These are phyloP conservation scores for Sarcophaga variegata DNA, from an alignment of 2,888 invertebrate species.

Conservation along the genomic window DNA sequence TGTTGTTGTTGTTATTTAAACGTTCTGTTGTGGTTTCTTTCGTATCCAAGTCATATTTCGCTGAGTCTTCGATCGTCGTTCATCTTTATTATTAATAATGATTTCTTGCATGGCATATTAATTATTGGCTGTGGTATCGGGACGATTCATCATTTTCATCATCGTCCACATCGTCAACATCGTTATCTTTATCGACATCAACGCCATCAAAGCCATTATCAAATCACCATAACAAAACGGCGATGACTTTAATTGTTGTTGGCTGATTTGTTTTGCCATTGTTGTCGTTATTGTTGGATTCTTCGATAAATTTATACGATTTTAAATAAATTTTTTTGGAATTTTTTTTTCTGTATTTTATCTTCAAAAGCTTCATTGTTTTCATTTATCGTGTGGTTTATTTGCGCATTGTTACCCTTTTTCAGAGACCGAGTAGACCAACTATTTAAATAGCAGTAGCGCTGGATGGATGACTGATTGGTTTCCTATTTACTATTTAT, in stretches of 20 bases:
- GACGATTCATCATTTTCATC: slow-evolving; percentile 56
- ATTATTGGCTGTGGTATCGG: slow-evolving; percentile 59
- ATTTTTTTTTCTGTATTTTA: slow-evolving; percentile 21
- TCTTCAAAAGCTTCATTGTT: slow-evolving; percentile 37
- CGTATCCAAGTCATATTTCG: neutral
- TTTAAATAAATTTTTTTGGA: slow-evolving; percentile 10
- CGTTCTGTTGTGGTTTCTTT: neutral
- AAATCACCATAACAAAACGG: slow-evolving; percentile 58
- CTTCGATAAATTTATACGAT: slow-evolving; percentile 41
- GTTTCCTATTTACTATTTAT: slow-evolving; percentile 31
- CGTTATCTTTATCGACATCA: slow-evolving; percentile 44
- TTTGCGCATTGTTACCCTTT: slow-evolving; percentile 14
- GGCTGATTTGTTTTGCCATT: slow-evolving; percentile 30
- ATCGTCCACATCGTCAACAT: slow-evolving; percentile 1
- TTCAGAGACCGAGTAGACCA: slow-evolving; percentile 37
- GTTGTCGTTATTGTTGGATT: slow-evolving; percentile 13
- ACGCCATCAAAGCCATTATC: slow-evolving; percentile 37
- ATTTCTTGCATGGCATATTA: slow-evolving; percentile 69
- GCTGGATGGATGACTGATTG: neutral
- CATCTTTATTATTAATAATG: slow-evolving; percentile 54
- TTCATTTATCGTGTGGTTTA: neutral
- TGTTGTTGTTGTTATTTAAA: slow-evolving; percentile 15
- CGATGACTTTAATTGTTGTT: slow-evolving; percentile 56
- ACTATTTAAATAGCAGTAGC: slow-evolving; percentile 52
- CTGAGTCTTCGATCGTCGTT: slow-evolving; percentile 12